Base-by-base conservation (phyloP, 2,113 vertebrate genomes). In the Silurus asotus region DNA sequence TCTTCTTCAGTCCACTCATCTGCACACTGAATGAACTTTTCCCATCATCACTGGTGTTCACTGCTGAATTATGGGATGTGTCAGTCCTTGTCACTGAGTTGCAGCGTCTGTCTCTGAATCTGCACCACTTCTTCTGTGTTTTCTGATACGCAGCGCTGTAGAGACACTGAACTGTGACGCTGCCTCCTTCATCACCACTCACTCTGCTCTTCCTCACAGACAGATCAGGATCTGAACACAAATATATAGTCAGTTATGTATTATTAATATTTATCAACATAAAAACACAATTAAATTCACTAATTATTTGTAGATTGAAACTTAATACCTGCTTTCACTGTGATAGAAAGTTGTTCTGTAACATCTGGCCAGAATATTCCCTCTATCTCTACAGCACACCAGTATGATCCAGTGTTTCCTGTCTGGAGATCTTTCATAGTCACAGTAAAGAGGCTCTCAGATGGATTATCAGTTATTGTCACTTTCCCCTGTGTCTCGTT, bases 91-190 rank as follows among this genome's bases (percentile, higher is more conserved):
- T 37, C 28, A 37, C 28, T 37, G 28, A 37, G 28, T 37, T 37
- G 28, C 28, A 37, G 28, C 28, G 1, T 37, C 28, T 37, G 28
- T 37, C 28, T 37, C 28, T 37, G 2, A 37, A 37, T 37, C 28
- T 37, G 28, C 28, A 37, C 28, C 28, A 37, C 28, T 37, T 1
- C 28, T 37, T 76, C 82, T 75, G 53, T 83, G 6, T 37, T 0
- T 59, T 58, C 67, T 59, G 7, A 83, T 83, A 78, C 62, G n/a
- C 14, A 20, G 37, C 15, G 0, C 80, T 87, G 82, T 88, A 88
- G 51, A 81, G 10, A 89, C 90, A 89, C 79, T 89, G 75, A 1
- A 89, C 62, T 65, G 74, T 88, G 75, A 88, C 14, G 15, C 59
- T 74, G n/a, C 61, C 82, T n/a, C 74, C 84, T 70, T 89, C 86